Evolutionary conservation across 2,113 vertebrate genomes (phyloP).

Genomic region (Heptranchias perlo): DNA sequence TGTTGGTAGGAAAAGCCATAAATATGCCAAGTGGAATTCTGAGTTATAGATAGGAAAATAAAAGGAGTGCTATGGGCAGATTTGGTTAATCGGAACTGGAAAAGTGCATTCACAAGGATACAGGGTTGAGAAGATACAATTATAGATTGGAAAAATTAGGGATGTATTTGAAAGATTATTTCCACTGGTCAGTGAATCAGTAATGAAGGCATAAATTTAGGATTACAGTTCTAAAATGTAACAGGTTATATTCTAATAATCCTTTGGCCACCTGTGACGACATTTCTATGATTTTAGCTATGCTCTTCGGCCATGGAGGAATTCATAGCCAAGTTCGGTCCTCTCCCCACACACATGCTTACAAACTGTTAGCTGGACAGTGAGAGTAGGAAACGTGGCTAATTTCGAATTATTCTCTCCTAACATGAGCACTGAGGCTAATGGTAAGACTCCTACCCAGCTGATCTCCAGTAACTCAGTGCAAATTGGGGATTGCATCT

Average conservation of each 20-base stretch:
- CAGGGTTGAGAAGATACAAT: neutral
- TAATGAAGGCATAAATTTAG: neutral
- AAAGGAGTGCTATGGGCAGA: neutral
- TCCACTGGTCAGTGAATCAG: neutral
- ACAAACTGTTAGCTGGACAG: neutral
- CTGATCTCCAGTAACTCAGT: neutral
- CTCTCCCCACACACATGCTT: neutral
- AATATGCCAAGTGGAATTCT: neutral
- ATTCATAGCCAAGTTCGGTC: neutral
- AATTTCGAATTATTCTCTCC: neutral
- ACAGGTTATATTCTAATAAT: neutral
- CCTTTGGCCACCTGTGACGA: neutral
- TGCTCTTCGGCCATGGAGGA: neutral
- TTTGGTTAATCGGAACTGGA: neutral
- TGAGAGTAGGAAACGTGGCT: neutral
- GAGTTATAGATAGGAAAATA: neutral
- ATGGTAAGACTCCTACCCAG: neutral
- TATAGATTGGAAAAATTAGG: neutral
- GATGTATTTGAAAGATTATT: neutral
- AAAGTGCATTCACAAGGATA: neutral
- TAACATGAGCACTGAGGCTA: neutral
- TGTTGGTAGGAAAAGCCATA: neutral
- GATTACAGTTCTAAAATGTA: neutral
- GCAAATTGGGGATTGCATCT: neutral
- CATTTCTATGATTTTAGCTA: neutral